Conservation (phyloP, 2,888 invertebrate species). For the Chaetogeoica ovagalla region DNA sequence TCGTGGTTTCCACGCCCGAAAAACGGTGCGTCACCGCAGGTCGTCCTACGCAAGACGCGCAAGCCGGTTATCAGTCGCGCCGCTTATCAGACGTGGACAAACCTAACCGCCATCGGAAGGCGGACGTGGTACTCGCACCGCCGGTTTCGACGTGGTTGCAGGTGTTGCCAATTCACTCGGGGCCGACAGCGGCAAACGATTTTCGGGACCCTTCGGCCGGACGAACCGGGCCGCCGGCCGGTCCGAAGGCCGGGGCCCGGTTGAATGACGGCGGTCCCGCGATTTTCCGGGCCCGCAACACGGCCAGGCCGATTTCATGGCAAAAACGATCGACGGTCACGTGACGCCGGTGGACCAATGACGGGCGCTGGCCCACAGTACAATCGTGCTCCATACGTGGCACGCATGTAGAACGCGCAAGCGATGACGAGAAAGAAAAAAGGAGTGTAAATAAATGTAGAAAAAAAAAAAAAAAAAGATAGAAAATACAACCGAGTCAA, state of each 20-base stretch:
- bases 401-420: constrained; percentile 48
- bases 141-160: neutral
- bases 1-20: too few species aligned
- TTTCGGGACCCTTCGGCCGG: neutral
- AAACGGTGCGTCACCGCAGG: too few species aligned
- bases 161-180: constrained; percentile 30
- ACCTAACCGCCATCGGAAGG: neutral
- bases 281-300: neutral
- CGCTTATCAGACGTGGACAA: neutral
- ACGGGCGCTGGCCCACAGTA: neutral
- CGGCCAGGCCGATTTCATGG: constrained; percentile 36
- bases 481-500: constrained; percentile 42
- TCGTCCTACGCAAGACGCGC: neutral
- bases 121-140: neutral
- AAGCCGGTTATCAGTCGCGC: neutral
- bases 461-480: constrained; percentile 39
- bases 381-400: constrained; percentile 51
- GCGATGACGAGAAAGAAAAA: constrained; percentile 28
- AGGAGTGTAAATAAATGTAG: constrained; percentile 36
- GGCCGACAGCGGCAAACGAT: neutral
- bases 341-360: constrained; percentile 42
- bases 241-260: neutral
- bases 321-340: constrained; percentile 40
- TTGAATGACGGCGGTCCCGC: neutral
- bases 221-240: neutral